A percentile compares a stretch with the other conserved stretches of the same genome.
Evolutionary conservation across 2,888 invertebrate species (phyloP).

Genomic region (Amiota communis): DNA sequence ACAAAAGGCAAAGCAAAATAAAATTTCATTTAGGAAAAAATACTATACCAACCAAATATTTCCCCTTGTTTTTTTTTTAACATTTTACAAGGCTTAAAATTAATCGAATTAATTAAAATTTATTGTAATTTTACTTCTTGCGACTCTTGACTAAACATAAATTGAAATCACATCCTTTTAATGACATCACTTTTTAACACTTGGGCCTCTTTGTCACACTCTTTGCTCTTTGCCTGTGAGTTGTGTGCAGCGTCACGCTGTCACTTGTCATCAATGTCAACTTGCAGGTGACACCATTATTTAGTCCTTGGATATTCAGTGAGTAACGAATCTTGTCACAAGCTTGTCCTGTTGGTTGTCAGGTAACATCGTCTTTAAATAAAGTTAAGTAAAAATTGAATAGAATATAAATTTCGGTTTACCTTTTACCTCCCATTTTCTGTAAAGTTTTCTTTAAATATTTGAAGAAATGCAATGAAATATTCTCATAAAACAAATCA

Average conservation of each 20-base stretch:
- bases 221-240: background rate
- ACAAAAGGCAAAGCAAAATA: background rate
- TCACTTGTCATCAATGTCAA: slow-evolving; percentile 25
- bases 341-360: slow-evolving; percentile 18
- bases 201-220: slow-evolving; percentile 40
- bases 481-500: background rate
- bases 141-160: background rate
- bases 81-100: no score
- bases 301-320: background rate
- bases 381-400: background rate
- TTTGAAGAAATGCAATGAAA: slow-evolving; percentile 2
- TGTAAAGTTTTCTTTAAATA: background rate
- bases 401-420: slow-evolving; percentile 16
- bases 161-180: slow-evolving; percentile 29
- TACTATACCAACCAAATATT: no score
- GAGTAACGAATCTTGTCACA: slow-evolving; percentile 13
- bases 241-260: background rate
- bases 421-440: background rate
- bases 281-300: background rate
- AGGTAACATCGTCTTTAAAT: background rate
- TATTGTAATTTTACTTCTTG: background rate
- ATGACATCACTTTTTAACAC: slow-evolving; percentile 62
- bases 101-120: background rate
- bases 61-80: no score
- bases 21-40: background rate